Percentiles rank a stretch among this genome's conserved stretches.
Conservation (phyloP, 2,888 invertebrate species). For the Mythimna albipuncta region DNA sequence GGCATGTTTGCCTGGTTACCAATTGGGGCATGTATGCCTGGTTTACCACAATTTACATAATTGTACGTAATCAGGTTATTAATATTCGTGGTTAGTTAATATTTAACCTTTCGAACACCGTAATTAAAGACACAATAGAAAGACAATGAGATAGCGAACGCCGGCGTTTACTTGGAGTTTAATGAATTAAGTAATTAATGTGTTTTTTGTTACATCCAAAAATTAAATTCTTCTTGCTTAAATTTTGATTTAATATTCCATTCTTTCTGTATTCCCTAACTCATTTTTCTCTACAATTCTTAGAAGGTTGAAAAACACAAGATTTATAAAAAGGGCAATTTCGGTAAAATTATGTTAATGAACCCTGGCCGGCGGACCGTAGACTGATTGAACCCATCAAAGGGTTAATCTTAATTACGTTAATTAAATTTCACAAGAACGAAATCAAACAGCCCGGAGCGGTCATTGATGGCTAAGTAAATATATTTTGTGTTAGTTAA, state of each 20-base stretch:
- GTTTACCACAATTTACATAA: too few relatives aligned
- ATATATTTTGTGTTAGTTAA: slow-evolving; percentile 36
- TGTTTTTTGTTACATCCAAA: too few relatives aligned
- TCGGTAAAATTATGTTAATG: slow-evolving; percentile 40
- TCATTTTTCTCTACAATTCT: not conserved
- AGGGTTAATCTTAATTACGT: slow-evolving; percentile 56
- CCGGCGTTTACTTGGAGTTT: too few relatives aligned
- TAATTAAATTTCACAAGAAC: slow-evolving; percentile 52
- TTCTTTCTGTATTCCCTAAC: not conserved
- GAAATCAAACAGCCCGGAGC: slow-evolving; percentile 46
- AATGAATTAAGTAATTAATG: too few relatives aligned
- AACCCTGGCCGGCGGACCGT: slow-evolving; percentile 23
- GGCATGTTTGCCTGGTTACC: too few relatives aligned
- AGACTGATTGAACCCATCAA: slow-evolving; percentile 49
- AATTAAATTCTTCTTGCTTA: not conserved
- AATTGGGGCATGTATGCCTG: too few relatives aligned
- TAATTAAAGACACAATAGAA: too few relatives aligned
- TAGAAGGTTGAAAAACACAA: not conserved
- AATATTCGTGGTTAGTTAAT: too few relatives aligned
- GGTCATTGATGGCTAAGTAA: slow-evolving; percentile 30
- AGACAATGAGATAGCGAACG: too few relatives aligned
- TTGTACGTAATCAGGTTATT: too few relatives aligned
- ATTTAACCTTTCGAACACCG: too few relatives aligned
- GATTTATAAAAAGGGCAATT: slow-evolving; percentile 16
- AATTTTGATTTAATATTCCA: not conserved